Evolutionary conservation across 2,888 invertebrate genomes (phyloP).

Genomic region (Hyles lineata): DNA sequence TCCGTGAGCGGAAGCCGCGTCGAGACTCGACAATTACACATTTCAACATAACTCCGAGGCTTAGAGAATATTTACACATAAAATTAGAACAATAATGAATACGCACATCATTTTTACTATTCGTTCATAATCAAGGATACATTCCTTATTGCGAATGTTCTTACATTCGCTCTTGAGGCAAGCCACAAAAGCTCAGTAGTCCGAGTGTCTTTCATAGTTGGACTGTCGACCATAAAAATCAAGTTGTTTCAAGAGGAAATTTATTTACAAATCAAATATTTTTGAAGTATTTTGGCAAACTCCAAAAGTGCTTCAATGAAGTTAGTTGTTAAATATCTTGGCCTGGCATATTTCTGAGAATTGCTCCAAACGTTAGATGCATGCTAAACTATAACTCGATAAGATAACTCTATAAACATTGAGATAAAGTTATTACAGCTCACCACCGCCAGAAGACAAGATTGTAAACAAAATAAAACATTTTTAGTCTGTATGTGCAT

Average conservation of each 20-base stretch:
- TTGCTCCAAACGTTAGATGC: not conserved
- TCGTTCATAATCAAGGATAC: not conserved
- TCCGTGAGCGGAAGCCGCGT: not conserved
- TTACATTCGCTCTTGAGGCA: too few relatives aligned
- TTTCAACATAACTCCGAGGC: not conserved
- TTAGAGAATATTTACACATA: not conserved
- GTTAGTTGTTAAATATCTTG: not conserved
- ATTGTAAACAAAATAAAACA: not conserved
- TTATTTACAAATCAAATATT: too few relatives aligned
- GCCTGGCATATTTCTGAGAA: not conserved
- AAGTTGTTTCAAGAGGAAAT: too few relatives aligned
- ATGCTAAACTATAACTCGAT: conserved; percentile 7
- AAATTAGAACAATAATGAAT: not conserved
- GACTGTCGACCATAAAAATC: too few relatives aligned
- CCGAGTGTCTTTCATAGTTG: too few relatives aligned
- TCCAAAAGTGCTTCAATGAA: not conserved
- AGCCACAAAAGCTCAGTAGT: too few relatives aligned
- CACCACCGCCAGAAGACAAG: not conserved
- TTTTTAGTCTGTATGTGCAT: not conserved
- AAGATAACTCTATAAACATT: conserved; percentile 8
- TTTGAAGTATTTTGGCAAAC: too few relatives aligned
- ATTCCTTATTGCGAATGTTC: not conserved
- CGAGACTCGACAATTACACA: not conserved
- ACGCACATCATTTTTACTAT: not conserved
- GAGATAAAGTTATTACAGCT: conserved; percentile 6